These are phyloP conservation scores for Pseudomyrmex pallidus DNA, from an alignment of 1,140 invertebrate genomes.

Conservation along the genomic window DNA sequence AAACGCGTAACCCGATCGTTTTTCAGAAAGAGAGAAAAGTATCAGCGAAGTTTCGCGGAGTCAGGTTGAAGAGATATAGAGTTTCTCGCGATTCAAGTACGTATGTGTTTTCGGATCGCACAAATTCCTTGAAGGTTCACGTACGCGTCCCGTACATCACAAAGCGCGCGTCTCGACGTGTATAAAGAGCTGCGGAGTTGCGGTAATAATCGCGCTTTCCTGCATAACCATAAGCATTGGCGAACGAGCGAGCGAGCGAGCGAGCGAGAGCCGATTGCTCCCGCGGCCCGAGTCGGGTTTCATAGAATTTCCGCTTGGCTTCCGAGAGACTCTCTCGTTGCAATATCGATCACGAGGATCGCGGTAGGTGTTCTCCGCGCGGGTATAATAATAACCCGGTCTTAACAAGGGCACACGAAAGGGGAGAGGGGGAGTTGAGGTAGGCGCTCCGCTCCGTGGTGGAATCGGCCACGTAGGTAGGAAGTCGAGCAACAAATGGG, in stretches of 20 bases:
- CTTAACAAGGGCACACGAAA: constrained; percentile 69
- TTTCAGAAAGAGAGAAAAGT: no score
- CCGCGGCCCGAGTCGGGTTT: constrained; percentile 21
- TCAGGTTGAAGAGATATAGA: no score
- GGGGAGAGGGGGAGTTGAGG: constrained; percentile 62
- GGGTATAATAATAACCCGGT: constrained; percentile 72
- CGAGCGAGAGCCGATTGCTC: constrained; percentile 22
- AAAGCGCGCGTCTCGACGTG: no score
- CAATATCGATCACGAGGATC: constrained; percentile 73
- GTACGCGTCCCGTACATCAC: neutral
- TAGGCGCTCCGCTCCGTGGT: constrained; percentile 56
- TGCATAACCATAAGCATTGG: constrained; percentile 1
- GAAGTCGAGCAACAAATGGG: constrained; percentile 75
- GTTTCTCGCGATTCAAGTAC: no score
- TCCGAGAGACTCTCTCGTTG: constrained; percentile 56
- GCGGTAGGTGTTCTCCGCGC: constrained; percentile 69
- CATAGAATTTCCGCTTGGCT: constrained; percentile 55
- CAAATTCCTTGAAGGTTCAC: neutral
- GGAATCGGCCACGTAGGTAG: constrained; percentile 70
- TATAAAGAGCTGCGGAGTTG: neutral
- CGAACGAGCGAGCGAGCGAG: constrained; percentile 3
- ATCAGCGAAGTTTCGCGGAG: no score
- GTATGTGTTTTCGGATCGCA: neutral
- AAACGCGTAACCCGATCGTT: no score
- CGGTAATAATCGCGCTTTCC: constrained; percentile 42